A percentile compares a stretch with the other conserved stretches of the same genome.
phyloP scores from a whole-genome alignment of 2,888 invertebrate genomes.

The Penaeus monodon region DNA sequence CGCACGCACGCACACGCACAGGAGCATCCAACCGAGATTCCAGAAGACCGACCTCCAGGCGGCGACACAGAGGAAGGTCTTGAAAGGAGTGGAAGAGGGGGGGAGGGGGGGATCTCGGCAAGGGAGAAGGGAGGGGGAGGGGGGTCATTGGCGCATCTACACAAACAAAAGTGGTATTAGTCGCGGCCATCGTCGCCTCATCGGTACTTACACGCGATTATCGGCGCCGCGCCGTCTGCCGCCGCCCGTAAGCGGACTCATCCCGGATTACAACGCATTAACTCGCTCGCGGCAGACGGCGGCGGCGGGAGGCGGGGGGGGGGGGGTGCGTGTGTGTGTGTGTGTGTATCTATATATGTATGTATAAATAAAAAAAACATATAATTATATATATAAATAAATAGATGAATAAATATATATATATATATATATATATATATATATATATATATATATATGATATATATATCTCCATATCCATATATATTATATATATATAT shows the following conservation, averaged over 20 bases:
- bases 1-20: not conserved
- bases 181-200: not conserved
- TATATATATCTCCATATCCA: too few relatives aligned
- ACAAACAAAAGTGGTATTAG: constrained; percentile 19
- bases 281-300: constrained; percentile 27
- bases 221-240: not conserved
- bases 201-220: constrained; percentile 7
- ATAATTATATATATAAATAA: not conserved
- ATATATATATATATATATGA: too few relatives aligned
- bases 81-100: too few relatives aligned
- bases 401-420: not conserved
- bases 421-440: not conserved
- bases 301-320: constrained; percentile 14
- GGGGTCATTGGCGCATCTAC: constrained; percentile 2
- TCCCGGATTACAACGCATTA: constrained; percentile 20
- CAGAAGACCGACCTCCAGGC: too few relatives aligned
- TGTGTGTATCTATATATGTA: not conserved
- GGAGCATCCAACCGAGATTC: not conserved
- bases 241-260: constrained; percentile 25
- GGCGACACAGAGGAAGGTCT: too few relatives aligned
- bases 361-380: not conserved
- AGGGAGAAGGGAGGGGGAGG: not conserved
- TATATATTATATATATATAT: not conserved
- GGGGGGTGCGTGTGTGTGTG: not conserved
- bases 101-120: not conserved